Evolutionary conservation across 2,797 vertebrate species (phyloP), one percentile per base, ranked within the genome.

Genomic region (Corythornis leucogaster): DNA sequence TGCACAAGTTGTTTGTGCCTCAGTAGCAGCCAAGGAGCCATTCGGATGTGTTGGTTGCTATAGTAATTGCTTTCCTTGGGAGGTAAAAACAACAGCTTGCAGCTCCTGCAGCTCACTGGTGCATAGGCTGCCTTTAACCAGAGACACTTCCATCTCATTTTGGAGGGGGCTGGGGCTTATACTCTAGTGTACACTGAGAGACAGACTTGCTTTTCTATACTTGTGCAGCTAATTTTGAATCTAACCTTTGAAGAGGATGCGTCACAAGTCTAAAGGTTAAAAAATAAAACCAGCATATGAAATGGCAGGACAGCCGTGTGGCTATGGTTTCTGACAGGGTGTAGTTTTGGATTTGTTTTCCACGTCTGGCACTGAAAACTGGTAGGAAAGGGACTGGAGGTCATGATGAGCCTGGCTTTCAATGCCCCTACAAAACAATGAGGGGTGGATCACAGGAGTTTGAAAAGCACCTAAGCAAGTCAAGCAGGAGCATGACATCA

Each of bases 61-160:
- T 97, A 96, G 96, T 81, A 96, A 97, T 92, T 95, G 91, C 88
- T 94, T 94, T 95, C 71, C 87, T 78, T 58, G 64, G 96, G 94
- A 94, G 88, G 89, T 87, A 85, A 92, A 92, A 96, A 92, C 91
- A 95, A 93, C 80, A 96, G 89, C 91, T 91, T 70, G 31, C 68
- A 89, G 86, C 94, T 95, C 57, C 79, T 95, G 90, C 64, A 89
- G 94, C 90, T 95, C 24, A 11, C 82, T 94, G 89, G 58, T 54
- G 64, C 89, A 91, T 87, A 71, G 90, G 93, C 94, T 97, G 94
- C 92, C 92, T 93, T 58, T 33, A 81, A 89, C 57, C 87, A 85
- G 83, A 78, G 88, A 83, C 38, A 11, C 79, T 91, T 94, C 85
- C 89, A 76, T 75, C 94, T 86, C 71, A 55, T 46, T 82, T 75